Conservation (phyloP, 2,797 vertebrate genomes). For the Danio albolineatus region DNA sequence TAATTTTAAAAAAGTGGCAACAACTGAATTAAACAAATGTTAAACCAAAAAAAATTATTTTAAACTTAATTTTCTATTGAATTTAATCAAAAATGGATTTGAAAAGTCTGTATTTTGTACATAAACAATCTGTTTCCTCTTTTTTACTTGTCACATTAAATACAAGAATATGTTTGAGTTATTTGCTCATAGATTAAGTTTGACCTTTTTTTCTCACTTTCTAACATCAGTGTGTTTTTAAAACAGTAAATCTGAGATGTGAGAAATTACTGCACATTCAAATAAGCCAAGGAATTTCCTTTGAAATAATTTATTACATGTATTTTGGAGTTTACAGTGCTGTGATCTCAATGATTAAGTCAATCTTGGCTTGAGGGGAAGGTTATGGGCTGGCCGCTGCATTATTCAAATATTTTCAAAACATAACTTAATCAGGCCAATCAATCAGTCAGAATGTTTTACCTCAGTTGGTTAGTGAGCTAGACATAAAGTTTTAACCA, state of each 20-base stretch:
- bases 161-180: not conserved
- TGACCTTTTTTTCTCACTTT: conserved; percentile 7
- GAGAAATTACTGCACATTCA: conserved; percentile 16
- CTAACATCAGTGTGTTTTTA: conserved; percentile 13
- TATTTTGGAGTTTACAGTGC: conserved; percentile 25
- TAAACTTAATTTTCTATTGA: too few relatives aligned
- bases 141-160: too few relatives aligned
- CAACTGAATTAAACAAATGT: too few relatives aligned
- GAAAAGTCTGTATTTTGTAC: too few relatives aligned
- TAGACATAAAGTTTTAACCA: not conserved
- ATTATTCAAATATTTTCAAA: conserved; percentile 40
- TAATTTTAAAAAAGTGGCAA: too few relatives aligned
- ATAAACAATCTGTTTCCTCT: too few relatives aligned
- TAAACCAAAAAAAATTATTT: too few relatives aligned
- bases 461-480: not conserved
- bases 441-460: conserved; percentile 10
- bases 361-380: conserved; percentile 30
- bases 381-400: conserved; percentile 22
- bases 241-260: conserved; percentile 23
- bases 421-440: conserved; percentile 6
- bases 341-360: conserved; percentile 42
- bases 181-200: not conserved
- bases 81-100: too few relatives aligned
- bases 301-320: conserved; percentile 35
- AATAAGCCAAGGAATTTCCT: conserved; percentile 42